Evolutionary conservation across 2,888 invertebrate species (phyloP).

Genomic region (Lycia hirtaria): DNA sequence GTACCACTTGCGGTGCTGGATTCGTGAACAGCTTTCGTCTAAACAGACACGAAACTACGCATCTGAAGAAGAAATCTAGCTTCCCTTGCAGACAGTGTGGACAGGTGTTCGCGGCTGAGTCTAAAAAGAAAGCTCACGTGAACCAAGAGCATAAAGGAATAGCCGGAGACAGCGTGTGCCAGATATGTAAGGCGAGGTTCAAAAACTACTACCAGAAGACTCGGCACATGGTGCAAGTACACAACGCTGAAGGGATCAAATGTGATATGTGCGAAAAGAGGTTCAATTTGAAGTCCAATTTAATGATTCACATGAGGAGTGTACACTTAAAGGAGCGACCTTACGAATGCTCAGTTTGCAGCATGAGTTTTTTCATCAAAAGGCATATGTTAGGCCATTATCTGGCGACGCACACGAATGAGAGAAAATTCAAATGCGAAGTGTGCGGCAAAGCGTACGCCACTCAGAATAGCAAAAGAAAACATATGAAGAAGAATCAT

Average conservation of each 20-base stretch:
- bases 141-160: slow-evolving; percentile 77
- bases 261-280: slow-evolving; percentile 75
- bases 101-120: slow-evolving; percentile 69
- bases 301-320: slow-evolving; percentile 73
- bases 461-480: slow-evolving; percentile 72
- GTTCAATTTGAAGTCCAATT: slow-evolving; percentile 76
- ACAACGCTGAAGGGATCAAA: slow-evolving; percentile 74
- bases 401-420: slow-evolving; percentile 78
- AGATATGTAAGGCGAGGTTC: slow-evolving; percentile 76
- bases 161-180: slow-evolving; percentile 76
- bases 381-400: slow-evolving; percentile 56
- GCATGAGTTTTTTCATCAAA: slow-evolving; percentile 77
- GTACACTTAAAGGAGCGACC: slow-evolving; percentile 76
- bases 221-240: slow-evolving; percentile 75
- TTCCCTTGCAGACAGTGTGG: slow-evolving; percentile 73
- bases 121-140: slow-evolving; percentile 74
- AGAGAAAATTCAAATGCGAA: slow-evolving; percentile 85
- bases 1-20: slow-evolving; percentile 75
- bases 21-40: slow-evolving; percentile 73
- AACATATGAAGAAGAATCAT: slow-evolving; percentile 79
- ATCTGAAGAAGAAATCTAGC: slow-evolving; percentile 71
- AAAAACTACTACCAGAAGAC: slow-evolving; percentile 80
- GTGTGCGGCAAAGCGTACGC: slow-evolving; percentile 85
- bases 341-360: slow-evolving; percentile 76
- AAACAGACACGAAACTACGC: slow-evolving; percentile 73